Base-by-base conservation (phyloP, 2,888 invertebrate genomes). In the Andrena bucephala region DNA sequence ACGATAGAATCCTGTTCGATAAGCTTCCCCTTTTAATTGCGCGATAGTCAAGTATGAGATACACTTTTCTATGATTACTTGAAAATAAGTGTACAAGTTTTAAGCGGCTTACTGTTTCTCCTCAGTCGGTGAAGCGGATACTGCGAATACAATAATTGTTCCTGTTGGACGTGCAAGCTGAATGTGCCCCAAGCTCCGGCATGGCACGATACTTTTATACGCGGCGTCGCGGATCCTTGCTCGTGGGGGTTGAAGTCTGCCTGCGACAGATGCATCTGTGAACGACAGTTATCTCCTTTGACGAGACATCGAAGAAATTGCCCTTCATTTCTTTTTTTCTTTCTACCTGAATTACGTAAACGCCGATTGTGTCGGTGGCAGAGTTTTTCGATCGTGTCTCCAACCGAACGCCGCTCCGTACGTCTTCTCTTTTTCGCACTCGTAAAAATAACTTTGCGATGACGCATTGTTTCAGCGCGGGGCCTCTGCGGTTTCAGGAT, bases 171-270 rank as follows among this genome's bases (percentile, higher is more conserved):
- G 48, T 33, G 13, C 27, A 31, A 76, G 24, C 31, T 27, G 31
- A 7, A 68, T 68, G 29, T 84, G 73, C n/a, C 29, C 60, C 16
- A 16, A 71, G 24, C 54, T 31, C 31, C 1, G 36, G 3, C 62
- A 50, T 20, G 42, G 29, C 10, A 24, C 60, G 72, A 54, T 69
- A 81, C 89, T 87, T 87, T 89, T 87, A 87, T 87, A 88, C 66
- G 2, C 7, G 2, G 13, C 68, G 0, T 2, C 0, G 7, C 0
- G 24, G 20, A 54, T 24, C 54, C n/a, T 54, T 10, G 2, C 3
- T 10, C 52, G 48, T 36, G 57, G 69, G 65, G 72, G 69, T 60
- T 83, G 70, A 72, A 63, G 68, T 70, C 71, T 83, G 82, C 0
- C 3, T 8, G 10, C 16, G 67, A 52, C 77, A 72, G 88, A 72